phyloP scores from a whole-genome alignment of 2,888 invertebrate species.

The Mystacides longicornis region DNA sequence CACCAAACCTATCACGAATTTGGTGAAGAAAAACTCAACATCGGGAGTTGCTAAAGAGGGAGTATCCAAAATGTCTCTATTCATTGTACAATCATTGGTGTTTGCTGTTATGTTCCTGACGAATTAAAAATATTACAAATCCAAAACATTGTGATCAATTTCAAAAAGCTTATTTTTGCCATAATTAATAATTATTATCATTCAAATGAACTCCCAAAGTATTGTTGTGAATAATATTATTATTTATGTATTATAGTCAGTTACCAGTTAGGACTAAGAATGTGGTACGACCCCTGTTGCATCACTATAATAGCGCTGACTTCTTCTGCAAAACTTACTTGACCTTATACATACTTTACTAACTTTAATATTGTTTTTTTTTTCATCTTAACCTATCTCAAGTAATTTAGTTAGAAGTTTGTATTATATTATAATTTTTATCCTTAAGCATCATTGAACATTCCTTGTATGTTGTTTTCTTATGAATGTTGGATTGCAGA shows the following conservation, averaged over 20 bases:
- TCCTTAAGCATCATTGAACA: no score
- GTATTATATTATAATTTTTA: no score
- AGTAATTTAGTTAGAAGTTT: no score
- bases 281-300: not conserved
- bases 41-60: not conserved
- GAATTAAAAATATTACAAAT: constrained; percentile 8
- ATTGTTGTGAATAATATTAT: not conserved
- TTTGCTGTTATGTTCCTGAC: constrained; percentile 9
- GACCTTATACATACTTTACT: not conserved
- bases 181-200: not conserved
- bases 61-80: constrained; percentile 9
- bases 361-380: not conserved
- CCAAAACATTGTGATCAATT: not conserved
- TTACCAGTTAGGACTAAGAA: no score
- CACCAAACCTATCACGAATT: constrained; percentile 37
- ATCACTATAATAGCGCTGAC: not conserved
- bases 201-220: not conserved
- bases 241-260: constrained; percentile 2
- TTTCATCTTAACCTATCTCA: no score
- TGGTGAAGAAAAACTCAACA: constrained; percentile 24
- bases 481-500: no score
- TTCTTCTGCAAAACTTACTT: not conserved
- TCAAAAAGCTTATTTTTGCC: not conserved
- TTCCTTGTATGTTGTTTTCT: no score
- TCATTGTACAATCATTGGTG: constrained; percentile 2